A percentile compares a stretch with the other conserved stretches of the same genome.
Conservation (phyloP, 2,797 vertebrate species). For the Pithecia hirsuta region DNA sequence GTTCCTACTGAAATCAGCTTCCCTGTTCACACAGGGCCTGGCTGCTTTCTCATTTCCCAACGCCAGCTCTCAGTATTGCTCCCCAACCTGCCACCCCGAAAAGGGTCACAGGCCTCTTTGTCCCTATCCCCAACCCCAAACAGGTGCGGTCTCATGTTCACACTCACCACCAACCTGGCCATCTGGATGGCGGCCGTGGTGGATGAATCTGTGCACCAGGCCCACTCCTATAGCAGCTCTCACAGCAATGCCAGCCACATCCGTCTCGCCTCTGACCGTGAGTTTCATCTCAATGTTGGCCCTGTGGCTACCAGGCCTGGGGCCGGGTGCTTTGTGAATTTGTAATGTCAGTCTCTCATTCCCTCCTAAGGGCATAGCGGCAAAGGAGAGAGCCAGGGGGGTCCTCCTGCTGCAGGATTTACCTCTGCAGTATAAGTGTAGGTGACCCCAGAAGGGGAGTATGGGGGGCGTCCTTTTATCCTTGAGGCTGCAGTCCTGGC, state of each 20-base stretch:
- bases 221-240: slow-evolving; percentile 64
- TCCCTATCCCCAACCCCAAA: neutral
- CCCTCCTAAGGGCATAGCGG: neutral
- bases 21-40: neutral
- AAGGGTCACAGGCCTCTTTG: neutral
- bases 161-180: slow-evolving; percentile 91
- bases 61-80: neutral
- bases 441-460: neutral
- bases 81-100: neutral
- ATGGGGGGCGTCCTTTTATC: neutral
- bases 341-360: neutral
- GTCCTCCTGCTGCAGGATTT: neutral
- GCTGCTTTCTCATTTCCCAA: neutral
- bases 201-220: slow-evolving; percentile 93
- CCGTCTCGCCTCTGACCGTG: slow-evolving; percentile 30
- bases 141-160: slow-evolving; percentile 95
- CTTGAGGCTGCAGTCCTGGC: neutral
- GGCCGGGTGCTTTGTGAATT: neutral
- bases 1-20: neutral
- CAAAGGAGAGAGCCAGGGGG: neutral
- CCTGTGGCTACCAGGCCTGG: neutral
- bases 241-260: slow-evolving; percentile 29
- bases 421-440: neutral
- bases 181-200: slow-evolving; percentile 94
- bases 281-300: slow-evolving; percentile 34